These are phyloP conservation scores for Xanthorhoe designata DNA, from an alignment of 2,888 invertebrate species.

Conservation along the genomic window DNA sequence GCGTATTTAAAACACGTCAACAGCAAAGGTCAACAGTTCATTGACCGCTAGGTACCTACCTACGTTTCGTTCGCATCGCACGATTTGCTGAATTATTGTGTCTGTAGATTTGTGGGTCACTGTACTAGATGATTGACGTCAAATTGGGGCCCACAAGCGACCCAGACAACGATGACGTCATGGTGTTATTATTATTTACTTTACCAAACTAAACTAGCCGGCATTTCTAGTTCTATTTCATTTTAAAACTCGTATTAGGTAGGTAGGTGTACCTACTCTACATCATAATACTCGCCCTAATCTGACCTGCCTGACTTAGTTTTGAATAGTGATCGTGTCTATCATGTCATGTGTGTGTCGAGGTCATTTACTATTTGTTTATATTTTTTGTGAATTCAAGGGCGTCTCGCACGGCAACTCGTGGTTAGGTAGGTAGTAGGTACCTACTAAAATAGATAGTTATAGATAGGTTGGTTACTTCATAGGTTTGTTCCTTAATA, in stretches of 20 bases:
- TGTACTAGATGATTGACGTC: constrained; percentile 75
- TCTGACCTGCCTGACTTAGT: constrained; percentile 76
- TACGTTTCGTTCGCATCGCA: constrained; percentile 78
- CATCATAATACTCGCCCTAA: constrained; percentile 79
- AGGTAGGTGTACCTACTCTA: constrained; percentile 47
- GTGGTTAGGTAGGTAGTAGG: not conserved
- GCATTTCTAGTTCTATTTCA: constrained; percentile 77
- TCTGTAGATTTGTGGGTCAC: constrained; percentile 85
- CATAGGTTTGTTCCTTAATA: too few relatives aligned
- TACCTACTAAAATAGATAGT: too few relatives aligned
- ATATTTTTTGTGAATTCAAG: constrained; percentile 78
- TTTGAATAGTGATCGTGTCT: constrained; percentile 70
- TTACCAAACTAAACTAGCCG: constrained; percentile 63
- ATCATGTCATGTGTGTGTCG: constrained; percentile 78
- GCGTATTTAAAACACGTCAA: constrained; percentile 84
- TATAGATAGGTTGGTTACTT: not conserved
- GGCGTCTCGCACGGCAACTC: constrained; percentile 50
- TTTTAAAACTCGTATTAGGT: constrained; percentile 62
- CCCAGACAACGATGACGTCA: constrained; percentile 59
- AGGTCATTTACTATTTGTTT: constrained; percentile 82
- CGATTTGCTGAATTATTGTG: constrained; percentile 80
- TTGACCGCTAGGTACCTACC: constrained; percentile 58
- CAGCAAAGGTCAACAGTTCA: too few relatives aligned
- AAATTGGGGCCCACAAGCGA: constrained; percentile 62
- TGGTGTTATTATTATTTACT: constrained; percentile 47